Percentiles rank a stretch among this genome's conserved stretches.
Evolutionary conservation across 2,888 invertebrate species (phyloP).

Genomic region (Hydraecia micacea): DNA sequence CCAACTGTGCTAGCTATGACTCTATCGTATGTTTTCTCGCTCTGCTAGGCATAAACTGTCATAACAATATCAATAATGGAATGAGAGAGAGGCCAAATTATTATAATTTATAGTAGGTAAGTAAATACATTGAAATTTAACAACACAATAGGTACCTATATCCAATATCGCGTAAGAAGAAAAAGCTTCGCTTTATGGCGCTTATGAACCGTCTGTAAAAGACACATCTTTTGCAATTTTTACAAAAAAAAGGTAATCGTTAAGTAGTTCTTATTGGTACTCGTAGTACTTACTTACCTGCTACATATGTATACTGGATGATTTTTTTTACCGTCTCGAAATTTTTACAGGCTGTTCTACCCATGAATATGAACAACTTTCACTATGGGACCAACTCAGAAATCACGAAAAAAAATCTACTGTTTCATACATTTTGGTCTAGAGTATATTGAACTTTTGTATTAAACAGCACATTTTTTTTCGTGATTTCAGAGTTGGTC

Average conservation of each 20-base stretch:
- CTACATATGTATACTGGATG: too few species aligned
- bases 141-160: too few species aligned
- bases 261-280: not conserved
- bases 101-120: not conserved
- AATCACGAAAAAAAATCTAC: too few species aligned
- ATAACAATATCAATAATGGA: constrained; percentile 1
- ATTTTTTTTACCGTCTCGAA: too few species aligned
- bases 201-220: not conserved
- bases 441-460: too few species aligned
- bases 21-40: constrained; percentile 26
- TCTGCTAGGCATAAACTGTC: constrained; percentile 8
- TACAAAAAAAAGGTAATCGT: not conserved
- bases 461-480: too few species aligned
- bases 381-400: too few species aligned
- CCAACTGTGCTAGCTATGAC: constrained; percentile 32
- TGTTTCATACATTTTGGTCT: too few species aligned
- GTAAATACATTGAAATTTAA: not conserved
- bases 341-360: too few species aligned
- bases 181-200: not conserved
- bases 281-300: too few species aligned
- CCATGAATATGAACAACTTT: too few species aligned
- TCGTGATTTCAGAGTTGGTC: too few species aligned
- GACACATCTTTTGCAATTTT: not conserved
- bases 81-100: not conserved
- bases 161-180: not conserved